A percentile compares a stretch with the other conserved stretches of the same genome.
phyloP scores from a whole-genome alignment of 2,888 invertebrate genomes.

The Phalera bucephala region DNA sequence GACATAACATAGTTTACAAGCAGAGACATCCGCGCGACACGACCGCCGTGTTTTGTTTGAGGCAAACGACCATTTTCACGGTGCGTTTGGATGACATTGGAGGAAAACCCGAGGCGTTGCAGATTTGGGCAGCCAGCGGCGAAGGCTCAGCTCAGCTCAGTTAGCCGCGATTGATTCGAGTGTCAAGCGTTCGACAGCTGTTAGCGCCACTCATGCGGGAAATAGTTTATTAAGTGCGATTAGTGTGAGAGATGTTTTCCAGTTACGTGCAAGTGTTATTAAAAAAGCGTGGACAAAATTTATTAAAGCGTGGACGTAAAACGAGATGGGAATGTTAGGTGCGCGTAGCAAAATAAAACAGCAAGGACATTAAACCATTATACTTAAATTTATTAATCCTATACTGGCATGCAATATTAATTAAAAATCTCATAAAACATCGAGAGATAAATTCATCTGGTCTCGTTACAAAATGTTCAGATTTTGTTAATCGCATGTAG shows the following conservation, averaged over 20 bases:
- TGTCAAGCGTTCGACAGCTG: slow-evolving; percentile 8
- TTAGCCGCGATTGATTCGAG: slow-evolving; percentile 4
- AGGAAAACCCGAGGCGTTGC: slow-evolving; percentile 41
- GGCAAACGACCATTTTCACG: slow-evolving; percentile 45
- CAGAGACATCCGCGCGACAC: slow-evolving; percentile 59
- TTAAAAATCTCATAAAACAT: slow-evolving; percentile 72
- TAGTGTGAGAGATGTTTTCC: slow-evolving; percentile 2
- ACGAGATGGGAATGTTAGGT: too few relatives aligned
- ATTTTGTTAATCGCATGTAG: slow-evolving; percentile 56
- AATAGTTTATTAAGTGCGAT: slow-evolving; percentile 14
- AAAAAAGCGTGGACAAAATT: too few relatives aligned
- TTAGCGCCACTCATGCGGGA: slow-evolving; percentile 15
- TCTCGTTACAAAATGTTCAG: slow-evolving; percentile 65
- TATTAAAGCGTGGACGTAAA: slow-evolving; percentile 16
- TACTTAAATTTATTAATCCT: slow-evolving; percentile 82
- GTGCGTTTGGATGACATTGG: slow-evolving; percentile 58
- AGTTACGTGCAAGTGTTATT: slow-evolving; percentile 9
- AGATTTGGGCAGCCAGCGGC: slow-evolving; percentile 25
- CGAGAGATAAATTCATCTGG: slow-evolving; percentile 76
- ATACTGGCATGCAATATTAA: slow-evolving; percentile 75
- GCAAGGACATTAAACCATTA: slow-evolving; percentile 63
- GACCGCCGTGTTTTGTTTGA: slow-evolving; percentile 61
- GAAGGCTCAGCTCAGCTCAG: slow-evolving; percentile 28
- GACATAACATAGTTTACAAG: slow-evolving; percentile 44
- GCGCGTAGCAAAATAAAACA: slow-evolving; percentile 63